Base-by-base conservation (phyloP, 2,113 vertebrate species). In the Pedionomus torquatus region DNA sequence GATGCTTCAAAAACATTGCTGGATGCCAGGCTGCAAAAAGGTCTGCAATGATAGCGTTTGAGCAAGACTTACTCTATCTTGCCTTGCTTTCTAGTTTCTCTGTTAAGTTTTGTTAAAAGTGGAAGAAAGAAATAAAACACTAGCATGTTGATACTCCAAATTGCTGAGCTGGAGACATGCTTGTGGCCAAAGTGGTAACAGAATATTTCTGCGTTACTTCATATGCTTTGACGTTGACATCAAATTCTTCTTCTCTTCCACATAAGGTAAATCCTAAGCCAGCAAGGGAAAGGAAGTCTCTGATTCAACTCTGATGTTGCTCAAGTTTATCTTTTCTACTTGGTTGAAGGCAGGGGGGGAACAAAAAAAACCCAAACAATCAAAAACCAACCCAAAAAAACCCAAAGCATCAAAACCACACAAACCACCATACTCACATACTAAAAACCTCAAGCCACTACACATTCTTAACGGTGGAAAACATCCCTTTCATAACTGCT, bases 291-390 rank as follows among this genome's bases (percentile, higher is more conserved):
- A 71, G 9, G 13, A 75, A 74, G 63, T 48, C 25, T 44, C 55
- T 52, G 60, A 74, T 9, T 5, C 28, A 89, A 78, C 3, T 31
- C 66, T 60, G 12, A n/a, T 26, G 7, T 35, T 94, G 57, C 33
- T 19, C 72, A 61, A 66, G 33, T 17, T 39, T 75, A 2, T 35
- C 39, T 63, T 68, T 65, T 37, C 33, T 80, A 28, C 33, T 41
- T 31, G 10, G 8, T 12, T 6, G 52, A 28, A 10, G 46, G 46
- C 8, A 7, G 11, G 1, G n/a, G n/a, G 4, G 3, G 7, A 63
- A 18, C 4, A 10, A 60, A 35, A 24, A 24, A 16, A 17, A 57
- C 20, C 13, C 33, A 23, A n/a, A n/a, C n/a, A n/a, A n/a, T n/a
- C n/a, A 57, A 57, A 23, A n/a, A 35, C 3, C 20, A 20, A 26